phyloP scores from a whole-genome alignment of 2,113 vertebrate genomes.

The Microtus oregoni region DNA sequence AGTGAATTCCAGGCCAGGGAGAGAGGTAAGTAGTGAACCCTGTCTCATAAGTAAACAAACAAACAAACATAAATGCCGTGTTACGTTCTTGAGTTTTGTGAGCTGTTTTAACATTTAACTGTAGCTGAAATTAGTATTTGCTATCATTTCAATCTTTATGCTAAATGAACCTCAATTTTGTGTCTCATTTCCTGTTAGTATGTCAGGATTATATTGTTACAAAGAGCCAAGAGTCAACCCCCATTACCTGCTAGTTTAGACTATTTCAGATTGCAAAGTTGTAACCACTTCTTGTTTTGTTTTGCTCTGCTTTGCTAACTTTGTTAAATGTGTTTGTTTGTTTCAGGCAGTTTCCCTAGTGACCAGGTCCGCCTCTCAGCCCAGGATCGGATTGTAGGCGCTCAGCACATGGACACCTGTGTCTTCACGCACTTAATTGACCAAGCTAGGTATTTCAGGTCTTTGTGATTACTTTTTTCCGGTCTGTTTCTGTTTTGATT shows the following conservation, averaged over 20 bases:
- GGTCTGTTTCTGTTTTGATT: neutral
- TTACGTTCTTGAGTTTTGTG: neutral
- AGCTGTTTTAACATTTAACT: constrained; percentile 35
- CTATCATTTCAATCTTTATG: constrained; percentile 11
- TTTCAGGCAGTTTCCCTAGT: neutral
- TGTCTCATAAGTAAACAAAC: neutral
- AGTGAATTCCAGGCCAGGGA: neutral
- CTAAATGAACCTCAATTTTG: constrained; percentile 2
- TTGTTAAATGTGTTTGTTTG: neutral
- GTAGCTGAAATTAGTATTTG: neutral
- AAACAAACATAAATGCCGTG: neutral
- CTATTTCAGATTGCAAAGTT: neutral
- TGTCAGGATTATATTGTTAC: neutral
- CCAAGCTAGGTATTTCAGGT: neutral
- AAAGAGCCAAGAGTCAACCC: neutral
- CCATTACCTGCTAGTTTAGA: neutral
- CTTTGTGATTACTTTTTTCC: too few relatives aligned
- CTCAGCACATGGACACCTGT: too few relatives aligned
- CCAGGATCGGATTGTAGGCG: accelerated
- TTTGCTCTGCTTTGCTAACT: neutral
- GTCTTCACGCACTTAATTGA: neutral
- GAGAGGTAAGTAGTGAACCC: neutral
- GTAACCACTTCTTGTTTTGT: neutral
- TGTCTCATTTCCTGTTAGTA: neutral
- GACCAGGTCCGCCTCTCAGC: neutral